Conservation (phyloP, 2,888 invertebrate genomes). For the Falcaria lacertinaria region DNA sequence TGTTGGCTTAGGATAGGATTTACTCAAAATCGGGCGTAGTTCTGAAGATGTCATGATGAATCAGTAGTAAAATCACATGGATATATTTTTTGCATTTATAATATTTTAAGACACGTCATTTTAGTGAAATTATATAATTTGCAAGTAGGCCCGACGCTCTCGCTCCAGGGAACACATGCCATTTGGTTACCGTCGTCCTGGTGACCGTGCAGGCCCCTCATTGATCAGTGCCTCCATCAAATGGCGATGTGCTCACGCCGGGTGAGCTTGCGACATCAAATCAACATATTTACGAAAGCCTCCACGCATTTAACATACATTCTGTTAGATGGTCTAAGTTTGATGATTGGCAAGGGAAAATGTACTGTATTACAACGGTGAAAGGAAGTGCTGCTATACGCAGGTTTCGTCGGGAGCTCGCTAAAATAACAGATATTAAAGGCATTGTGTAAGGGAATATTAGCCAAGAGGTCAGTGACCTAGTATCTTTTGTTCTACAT, state of each 20-base stretch:
- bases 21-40: too few species aligned
- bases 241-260: background rate
- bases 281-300: slow-evolving; percentile 16
- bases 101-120: too few species aligned
- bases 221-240: background rate
- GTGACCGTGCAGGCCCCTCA: too few species aligned
- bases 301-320: slow-evolving; percentile 8
- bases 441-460: slow-evolving; percentile 12
- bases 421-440: slow-evolving; percentile 19
- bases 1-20: too few species aligned
- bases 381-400: background rate
- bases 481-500: too few species aligned
- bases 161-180: too few species aligned
- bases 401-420: slow-evolving; percentile 6
- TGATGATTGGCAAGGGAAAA: slow-evolving; percentile 5
- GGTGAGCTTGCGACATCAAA: slow-evolving; percentile 13
- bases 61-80: too few species aligned
- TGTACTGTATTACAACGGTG: background rate
- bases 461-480: slow-evolving; percentile 10
- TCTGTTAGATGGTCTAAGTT: background rate
- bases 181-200: too few species aligned
- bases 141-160: too few species aligned
- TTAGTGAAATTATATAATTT: too few species aligned
- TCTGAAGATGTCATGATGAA: too few species aligned
- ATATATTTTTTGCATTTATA: too few species aligned